A percentile compares a stretch with the other conserved stretches of the same genome.
Conservation (phyloP, 2,797 vertebrate species). For the Triplophysa bombifrons region DNA sequence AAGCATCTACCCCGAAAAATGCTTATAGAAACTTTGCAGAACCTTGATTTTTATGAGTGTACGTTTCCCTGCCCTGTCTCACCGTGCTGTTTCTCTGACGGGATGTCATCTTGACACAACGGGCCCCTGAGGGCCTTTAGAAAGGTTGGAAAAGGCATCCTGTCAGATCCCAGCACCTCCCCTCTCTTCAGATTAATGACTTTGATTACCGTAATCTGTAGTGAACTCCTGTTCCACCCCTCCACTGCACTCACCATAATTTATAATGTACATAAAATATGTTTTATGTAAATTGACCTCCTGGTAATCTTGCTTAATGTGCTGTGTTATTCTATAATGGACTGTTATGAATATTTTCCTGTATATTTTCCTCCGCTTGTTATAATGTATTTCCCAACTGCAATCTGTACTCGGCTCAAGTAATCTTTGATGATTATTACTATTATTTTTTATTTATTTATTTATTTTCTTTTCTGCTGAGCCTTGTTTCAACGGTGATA, state of each 20-base stretch:
- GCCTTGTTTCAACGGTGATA: constrained; percentile 77
- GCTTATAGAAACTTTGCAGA: neutral
- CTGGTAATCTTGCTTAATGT: constrained; percentile 85
- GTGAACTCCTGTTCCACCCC: constrained; percentile 46
- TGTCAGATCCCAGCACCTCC: constrained; percentile 62
- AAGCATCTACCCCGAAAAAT: too few species aligned
- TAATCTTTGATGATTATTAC: constrained; percentile 62
- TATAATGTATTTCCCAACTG: constrained; percentile 71
- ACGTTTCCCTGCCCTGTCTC: neutral
- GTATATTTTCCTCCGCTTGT: constrained; percentile 62
- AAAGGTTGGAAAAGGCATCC: constrained; percentile 26
- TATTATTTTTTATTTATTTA: constrained; percentile 65
- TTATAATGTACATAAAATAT: constrained; percentile 80
- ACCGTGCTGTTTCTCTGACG: constrained; percentile 27
- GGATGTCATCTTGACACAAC: constrained; percentile 25
- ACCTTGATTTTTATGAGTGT: constrained; percentile 39
- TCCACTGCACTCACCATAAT: constrained; percentile 63
- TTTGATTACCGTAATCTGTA: constrained; percentile 47
- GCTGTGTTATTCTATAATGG: constrained; percentile 81
- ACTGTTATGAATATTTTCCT: constrained; percentile 69
- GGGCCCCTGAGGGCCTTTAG: neutral
- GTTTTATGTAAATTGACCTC: constrained; percentile 82
- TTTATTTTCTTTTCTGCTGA: constrained; percentile 59
- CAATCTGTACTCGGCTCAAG: constrained; percentile 72
- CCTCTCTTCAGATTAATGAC: constrained; percentile 70